Evolutionary conservation across 2,797 vertebrate genomes (phyloP), one percentile per base, ranked within the genome.

Genomic region (Lacerta viridis): DNA sequence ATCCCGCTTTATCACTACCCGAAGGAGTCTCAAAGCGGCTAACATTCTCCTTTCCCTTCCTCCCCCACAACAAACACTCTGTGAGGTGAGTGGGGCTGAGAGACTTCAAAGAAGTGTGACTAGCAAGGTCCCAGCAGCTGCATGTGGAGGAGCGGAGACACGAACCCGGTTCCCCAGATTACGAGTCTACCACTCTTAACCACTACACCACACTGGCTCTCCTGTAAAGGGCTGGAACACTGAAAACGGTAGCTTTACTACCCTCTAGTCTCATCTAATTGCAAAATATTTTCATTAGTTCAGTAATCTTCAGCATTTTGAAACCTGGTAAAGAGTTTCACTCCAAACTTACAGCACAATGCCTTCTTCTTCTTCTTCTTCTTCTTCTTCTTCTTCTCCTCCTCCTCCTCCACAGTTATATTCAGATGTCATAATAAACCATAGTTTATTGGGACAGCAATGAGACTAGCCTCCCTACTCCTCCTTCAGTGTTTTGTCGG

Each of bases 281-380:
- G n/a, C 17, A 68, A 66, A 83, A 3, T 83, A 6, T 83, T 84
- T 88, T 83, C 43, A 36, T 55, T 72, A 72, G n/a, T 64, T 3
- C 80, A 66, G 59, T 66, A 61, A 5, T 64, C 59, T 80, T 80
- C 59, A 74, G 36, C 78, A 61, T 69, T 80, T 41, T 71, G 46
- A 69, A 36, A 75, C 7, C 4, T 83, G 15, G 10, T n/a, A 76
- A 71, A 61, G 36, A 27, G 33, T 36, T 83, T 27, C 9, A 83
- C n/a, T 20, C 33, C 43, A 84, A 64, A 36, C n/a, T 7, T 23
- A 2, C 15, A 71, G 41, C 41, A 50, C 25, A 50, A 25, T 11
- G 41, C 25, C n/a, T 4, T 1, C n/a, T 29, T 46, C 8, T n/a
- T 29, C 66, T 1, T 15, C 11, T 59, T 39, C 20, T 33, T 4